Evolutionary conservation across 2,888 invertebrate species (phyloP), one percentile per base, ranked within the genome.

Genomic region (Cylindroiulus punctatus): DNA sequence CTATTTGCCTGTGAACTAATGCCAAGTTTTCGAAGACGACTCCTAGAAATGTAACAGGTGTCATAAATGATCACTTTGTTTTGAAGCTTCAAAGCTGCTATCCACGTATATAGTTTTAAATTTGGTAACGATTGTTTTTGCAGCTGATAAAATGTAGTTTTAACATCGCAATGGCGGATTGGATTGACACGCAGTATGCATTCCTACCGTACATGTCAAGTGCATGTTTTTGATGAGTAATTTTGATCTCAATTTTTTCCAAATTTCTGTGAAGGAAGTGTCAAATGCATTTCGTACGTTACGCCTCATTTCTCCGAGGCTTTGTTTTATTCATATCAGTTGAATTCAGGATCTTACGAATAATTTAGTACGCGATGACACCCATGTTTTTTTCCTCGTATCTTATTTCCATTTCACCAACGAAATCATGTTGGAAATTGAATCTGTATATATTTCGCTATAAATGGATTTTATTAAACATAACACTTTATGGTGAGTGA

Each of bases 401-500:
- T 76, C 30, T 76, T 17, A 76, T 76, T 76, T 76, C 76, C 17
- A 76, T 30, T 76, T 76, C 30, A 3, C 1, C 76, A 22, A 30
- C 30, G 26, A 32, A 76, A 30, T 76, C 2, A 10, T 76, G 26
- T 30, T 76, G 30, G 76, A 76, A 32, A 76, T 76, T 76, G 76
- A 76, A 76, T 32, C 76, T 30, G 76, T 17, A 14, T n/a, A n/a
- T 17, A 76, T 76, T 76, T 76, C 26, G 17, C 30, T 76, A 76
- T 76, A 76, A 76, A 76, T 76, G 76, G 30, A 30, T 76, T 76
- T 76, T 76, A 26, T 76, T 76, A 30, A 76, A 76, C 76, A 76
- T 76, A 30, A 76, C 30, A 76, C 76, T 76, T 76, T 76, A 76
- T 76, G 76, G 76, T 76, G 76, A 76, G 76, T 76, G 76, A 30